phyloP scores from a whole-genome alignment of 2,888 invertebrate species.

The Cephus pygmeus region DNA sequence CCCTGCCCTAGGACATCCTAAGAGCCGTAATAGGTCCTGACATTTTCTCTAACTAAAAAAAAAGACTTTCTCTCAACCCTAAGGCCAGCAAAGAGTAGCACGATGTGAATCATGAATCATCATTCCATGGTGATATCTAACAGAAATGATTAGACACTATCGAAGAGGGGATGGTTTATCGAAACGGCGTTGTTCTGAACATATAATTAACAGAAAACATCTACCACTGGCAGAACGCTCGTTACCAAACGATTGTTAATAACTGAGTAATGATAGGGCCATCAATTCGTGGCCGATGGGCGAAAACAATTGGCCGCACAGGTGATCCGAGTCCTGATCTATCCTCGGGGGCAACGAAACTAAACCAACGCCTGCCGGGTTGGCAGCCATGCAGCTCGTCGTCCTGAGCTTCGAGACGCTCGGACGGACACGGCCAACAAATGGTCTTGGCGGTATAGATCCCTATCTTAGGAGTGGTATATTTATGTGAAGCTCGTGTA shows the following conservation, averaged over 20 bases:
- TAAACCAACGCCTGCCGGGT: conserved; percentile 17
- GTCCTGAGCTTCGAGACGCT: conserved; percentile 16
- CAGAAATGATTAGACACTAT: neutral
- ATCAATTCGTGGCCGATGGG: conserved; percentile 3
- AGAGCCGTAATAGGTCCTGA: neutral
- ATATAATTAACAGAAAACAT: neutral
- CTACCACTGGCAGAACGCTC: neutral
- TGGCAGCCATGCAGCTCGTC: conserved; percentile 32
- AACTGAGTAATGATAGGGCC: neutral
- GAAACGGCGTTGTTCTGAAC: neutral
- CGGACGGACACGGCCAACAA: conserved; percentile 58
- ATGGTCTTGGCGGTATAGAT: conserved; percentile 60
- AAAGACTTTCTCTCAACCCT: neutral
- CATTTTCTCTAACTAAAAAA: neutral
- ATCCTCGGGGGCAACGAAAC: conserved; percentile 3
- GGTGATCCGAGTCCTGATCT: neutral
- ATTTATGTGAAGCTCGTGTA: conserved; percentile 57
- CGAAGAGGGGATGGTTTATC: neutral
- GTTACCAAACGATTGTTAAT: conserved; percentile 1
- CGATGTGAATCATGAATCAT: neutral
- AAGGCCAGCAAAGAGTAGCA: neutral
- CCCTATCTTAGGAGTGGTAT: conserved; percentile 57
- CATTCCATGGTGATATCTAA: neutral
- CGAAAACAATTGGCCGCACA: neutral
- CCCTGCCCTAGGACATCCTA: neutral